Evolutionary conservation across 2,113 vertebrate genomes (phyloP), one percentile per base, ranked within the genome.

Genomic region (Numenius arquata): DNA sequence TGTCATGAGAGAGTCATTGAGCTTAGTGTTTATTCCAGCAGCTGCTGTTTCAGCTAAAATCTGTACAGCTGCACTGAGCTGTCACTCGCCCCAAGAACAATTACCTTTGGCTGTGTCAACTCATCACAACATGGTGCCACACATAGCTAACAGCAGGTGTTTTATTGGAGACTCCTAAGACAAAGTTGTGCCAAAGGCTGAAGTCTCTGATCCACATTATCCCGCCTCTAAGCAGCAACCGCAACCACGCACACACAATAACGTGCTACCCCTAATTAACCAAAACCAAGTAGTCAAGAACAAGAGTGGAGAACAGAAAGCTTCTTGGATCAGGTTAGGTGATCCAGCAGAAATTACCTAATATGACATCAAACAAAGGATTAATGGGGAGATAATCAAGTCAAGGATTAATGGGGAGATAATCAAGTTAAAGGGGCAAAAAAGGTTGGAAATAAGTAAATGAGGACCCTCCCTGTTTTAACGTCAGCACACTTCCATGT

Each of bases 21-120:
- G 59, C 45, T 93, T 75, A 76, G 62, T 26, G 80, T 94, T 96
- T 55, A 66, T 94, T 91, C 88, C 91, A 83, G 30, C 89, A 93
- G 88, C 83, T 90, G 86, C 45, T 89, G 25, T 73, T 93, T 68
- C 53, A 85, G 62, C 67, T 94, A 63, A 88, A 85, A 94, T 18
- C 50, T 67, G 21, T 84, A 43, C 83, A 92, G 74, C 84, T 91
- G 87, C 53, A 82, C 85, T 68, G 45, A 88, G 50, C 59, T 77
- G 22, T 38, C 63, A 70, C 56, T 72, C 68, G 27, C 47, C 23
- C 12, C 63, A 53, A 59, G 74, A 63, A 55, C 59, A 27, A 70
- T 34, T 36, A 66, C 58, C 45, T 94, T 88, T 72, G 66, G 47
- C 61, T 78, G 52, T 7, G 1, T 43, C 65, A 45, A 9, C 27